phyloP scores from a whole-genome alignment of 2,113 vertebrate genomes.

The Vicugna pacos region DNA sequence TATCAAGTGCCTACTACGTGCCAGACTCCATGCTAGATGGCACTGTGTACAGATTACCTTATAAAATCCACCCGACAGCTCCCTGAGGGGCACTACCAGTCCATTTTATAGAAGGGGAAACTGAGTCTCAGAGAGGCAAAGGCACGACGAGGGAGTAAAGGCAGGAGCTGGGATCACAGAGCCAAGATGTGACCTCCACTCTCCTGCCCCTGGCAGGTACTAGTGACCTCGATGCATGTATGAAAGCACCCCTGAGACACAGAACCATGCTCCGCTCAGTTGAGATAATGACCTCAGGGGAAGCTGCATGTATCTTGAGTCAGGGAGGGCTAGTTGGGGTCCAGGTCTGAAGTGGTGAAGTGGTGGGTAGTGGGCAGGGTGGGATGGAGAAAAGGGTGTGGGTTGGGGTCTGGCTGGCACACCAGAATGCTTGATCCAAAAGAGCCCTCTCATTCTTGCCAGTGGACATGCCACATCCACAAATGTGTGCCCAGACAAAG shows the following conservation, averaged over 20 bases:
- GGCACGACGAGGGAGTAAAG: not conserved
- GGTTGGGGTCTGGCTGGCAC: not conserved
- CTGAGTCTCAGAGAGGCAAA: not conserved
- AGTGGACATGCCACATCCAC: not conserved
- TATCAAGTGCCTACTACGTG: fast-evolving
- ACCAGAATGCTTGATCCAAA: not conserved
- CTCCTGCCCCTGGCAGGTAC: not conserved
- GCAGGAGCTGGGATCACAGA: not conserved
- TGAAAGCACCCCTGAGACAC: not conserved
- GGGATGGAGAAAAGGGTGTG: not conserved
- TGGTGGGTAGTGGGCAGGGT: not conserved
- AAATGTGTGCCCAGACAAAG: not conserved
- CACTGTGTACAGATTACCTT: not conserved
- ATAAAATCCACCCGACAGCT: not conserved
- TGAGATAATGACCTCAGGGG: not conserved
- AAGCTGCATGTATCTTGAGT: not conserved
- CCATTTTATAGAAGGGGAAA: not conserved
- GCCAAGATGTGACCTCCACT: not conserved
- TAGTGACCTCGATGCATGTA: not conserved
- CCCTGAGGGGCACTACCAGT: not conserved
- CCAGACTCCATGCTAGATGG: not conserved
- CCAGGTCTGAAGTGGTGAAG: not conserved
- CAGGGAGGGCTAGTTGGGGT: not conserved
- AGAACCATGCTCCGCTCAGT: not conserved
- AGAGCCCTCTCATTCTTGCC: not conserved